phyloP scores from a whole-genome alignment of 2,888 invertebrate genomes.

The Melanargia galathea region DNA sequence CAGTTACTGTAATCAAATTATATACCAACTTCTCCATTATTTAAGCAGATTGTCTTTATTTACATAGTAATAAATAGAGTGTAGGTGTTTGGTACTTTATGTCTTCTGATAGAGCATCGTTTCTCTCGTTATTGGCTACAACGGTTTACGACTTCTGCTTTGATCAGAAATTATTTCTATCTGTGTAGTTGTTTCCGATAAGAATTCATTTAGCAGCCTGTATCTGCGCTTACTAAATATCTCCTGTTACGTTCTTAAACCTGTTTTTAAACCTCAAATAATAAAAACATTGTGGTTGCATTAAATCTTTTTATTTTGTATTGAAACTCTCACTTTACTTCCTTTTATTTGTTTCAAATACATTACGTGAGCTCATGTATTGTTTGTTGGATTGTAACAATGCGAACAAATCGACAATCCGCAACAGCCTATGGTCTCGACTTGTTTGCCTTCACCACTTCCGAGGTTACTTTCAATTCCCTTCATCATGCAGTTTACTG shows the following conservation, averaged over 20 bases:
- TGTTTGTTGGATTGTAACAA: slow-evolving; percentile 14
- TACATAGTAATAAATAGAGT: neutral
- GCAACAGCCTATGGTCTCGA: slow-evolving; percentile 35
- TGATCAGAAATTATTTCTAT: slow-evolving; percentile 3
- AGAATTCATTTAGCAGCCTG: no score
- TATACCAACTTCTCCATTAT: no score
- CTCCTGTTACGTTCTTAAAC: neutral
- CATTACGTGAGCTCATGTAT: slow-evolving; percentile 26
- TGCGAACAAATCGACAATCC: slow-evolving; percentile 29
- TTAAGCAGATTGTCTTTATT: slow-evolving; percentile 5
- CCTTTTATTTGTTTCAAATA: slow-evolving; percentile 18
- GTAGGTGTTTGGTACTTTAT: slow-evolving; percentile 6
- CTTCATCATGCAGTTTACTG: slow-evolving; percentile 44
- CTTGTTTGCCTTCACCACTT: slow-evolving; percentile 33
- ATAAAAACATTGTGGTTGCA: neutral
- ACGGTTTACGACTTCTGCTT: neutral
- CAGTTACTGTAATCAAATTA: neutral
- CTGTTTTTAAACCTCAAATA: neutral
- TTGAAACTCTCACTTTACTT: slow-evolving; percentile 21
- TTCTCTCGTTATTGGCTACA: neutral
- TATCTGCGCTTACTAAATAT: no score
- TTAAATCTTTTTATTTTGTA: neutral
- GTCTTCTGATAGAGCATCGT: neutral
- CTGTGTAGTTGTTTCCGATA: neutral
- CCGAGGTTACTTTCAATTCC: slow-evolving; percentile 35